Evolutionary conservation across 2,113 vertebrate species (phyloP), one percentile per base, ranked within the genome.

Genomic region (Oophaga pumilio): DNA sequence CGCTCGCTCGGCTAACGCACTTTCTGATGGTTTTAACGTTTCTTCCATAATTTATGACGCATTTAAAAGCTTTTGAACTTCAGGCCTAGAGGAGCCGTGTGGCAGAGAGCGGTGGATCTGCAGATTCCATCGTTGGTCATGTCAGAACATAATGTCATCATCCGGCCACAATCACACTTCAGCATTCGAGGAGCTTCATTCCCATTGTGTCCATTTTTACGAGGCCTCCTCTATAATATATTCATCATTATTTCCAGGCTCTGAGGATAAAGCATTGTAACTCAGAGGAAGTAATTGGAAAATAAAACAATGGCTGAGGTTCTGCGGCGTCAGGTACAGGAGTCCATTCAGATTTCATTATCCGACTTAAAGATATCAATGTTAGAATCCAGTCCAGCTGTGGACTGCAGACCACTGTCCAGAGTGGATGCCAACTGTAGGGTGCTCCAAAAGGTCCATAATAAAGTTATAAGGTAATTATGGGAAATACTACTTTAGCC

Each of bases 51-150:
- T 87, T 87, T 87, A 87, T 82, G 86, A 87, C 78, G 68, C 86
- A 80, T 87, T 87, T 87, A 87, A 87, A 87, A 87, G 78, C 86
- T 87, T 87, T 81, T 87, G 86, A 87, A 87, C 86, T 87, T 87
- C 56, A 87, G 86, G 78, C 79, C 86, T 74, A 33, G 33, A 87
- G 86, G 86, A 73, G 76, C 85, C 85, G 76, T 22, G 52, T 57
- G 78, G 78, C 33, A 22, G 78, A 71, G n/a, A 81, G 26, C 66
- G 7, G 52, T 28, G 78, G 78, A 73, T 59, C 13, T 60, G 86
- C 24, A 28, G 53, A 49, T 73, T 86, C 76, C 85, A 80, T 24
- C 50, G 59, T 24, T 28, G 56, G 74, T 66, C 59, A 33, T 68
- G 43, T 86, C 76, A 68, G 62, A 81, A 33, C 85, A 59, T 24